Percentiles rank a stretch among this genome's conserved stretches.
Conservation (phyloP, 2,797 vertebrate genomes). For the Thamnophis elegans region DNA sequence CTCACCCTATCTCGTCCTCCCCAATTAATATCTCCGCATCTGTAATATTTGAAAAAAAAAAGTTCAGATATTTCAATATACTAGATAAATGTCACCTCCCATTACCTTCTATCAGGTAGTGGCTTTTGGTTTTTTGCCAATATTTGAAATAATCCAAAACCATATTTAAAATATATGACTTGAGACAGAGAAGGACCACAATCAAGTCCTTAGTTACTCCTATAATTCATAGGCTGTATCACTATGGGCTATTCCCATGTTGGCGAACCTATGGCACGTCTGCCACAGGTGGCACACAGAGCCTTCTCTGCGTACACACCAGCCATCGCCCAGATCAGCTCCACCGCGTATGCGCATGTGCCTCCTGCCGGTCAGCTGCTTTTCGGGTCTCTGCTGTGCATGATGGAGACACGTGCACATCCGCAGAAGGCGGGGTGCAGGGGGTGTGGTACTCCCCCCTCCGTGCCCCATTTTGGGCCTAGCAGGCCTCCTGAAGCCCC, state of each 20-base stretch:
- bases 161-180: neutral
- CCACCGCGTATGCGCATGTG: too few species aligned
- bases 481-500: too few species aligned
- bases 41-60: neutral
- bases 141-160: neutral
- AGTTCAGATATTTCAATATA: neutral
- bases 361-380: too few species aligned
- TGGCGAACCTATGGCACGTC: too few species aligned
- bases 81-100: neutral
- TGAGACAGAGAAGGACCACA: neutral
- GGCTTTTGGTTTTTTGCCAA: neutral
- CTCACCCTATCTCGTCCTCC: neutral
- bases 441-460: too few species aligned
- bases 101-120: neutral
- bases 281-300: too few species aligned
- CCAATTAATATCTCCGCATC: neutral
- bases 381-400: too few species aligned
- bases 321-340: too few species aligned
- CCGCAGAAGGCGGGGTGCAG: too few species aligned
- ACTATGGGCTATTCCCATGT: neutral
- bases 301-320: too few species aligned
- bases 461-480: too few species aligned
- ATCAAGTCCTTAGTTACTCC: neutral
- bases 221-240: neutral
- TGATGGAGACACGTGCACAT: too few species aligned